Evolutionary conservation across 2,797 vertebrate species (phyloP), one percentile per base, ranked within the genome.

Genomic region (Channa striata): DNA sequence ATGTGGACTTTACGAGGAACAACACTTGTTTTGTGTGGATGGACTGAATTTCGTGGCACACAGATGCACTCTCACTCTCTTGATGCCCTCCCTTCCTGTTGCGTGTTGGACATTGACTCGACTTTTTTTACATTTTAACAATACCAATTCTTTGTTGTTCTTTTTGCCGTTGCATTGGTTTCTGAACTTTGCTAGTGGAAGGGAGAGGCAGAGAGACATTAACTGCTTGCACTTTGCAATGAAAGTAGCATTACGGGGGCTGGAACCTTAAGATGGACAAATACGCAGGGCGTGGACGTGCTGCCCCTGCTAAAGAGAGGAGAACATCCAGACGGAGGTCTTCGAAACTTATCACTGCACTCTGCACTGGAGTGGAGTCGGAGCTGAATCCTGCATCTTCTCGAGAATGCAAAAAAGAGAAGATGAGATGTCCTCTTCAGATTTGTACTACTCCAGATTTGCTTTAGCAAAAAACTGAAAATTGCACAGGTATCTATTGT

Each of bases 141-240:
- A 62, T 67, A 71, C 50, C 71, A 60, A 34, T 11, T 4, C 39
- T 30, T 33, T 25, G 53, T 21, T 59, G 47, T 48, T 13, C 59
- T 11, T 19, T 9, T 71, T 83, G 79, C 74, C 50, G 72, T 87
- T 83, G 78, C 76, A 51, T 86, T 87, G 64, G 62, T 88, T 83
- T 78, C 74, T 17, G 37, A 71, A 61, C 59, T 80, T 49, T 57
- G 69, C 1, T 58, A 71, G 52, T 10, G 39, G 87, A 78, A 70
- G 78, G 82, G 86, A 83, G 87, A 76, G 77, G 79, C 79, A 64
- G 72, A 76, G 87, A 87, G 89, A 89, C 81, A 60, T 81, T 76
- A 88, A 92, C 86, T 89, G 88, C 74, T 92, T 94, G 94, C 94
- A 95, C 94, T 94, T 95, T 94, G 90, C 85, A 81, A 89, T 21